Conservation (phyloP, 2,113 vertebrate genomes). For the Camelus bactrianus region DNA sequence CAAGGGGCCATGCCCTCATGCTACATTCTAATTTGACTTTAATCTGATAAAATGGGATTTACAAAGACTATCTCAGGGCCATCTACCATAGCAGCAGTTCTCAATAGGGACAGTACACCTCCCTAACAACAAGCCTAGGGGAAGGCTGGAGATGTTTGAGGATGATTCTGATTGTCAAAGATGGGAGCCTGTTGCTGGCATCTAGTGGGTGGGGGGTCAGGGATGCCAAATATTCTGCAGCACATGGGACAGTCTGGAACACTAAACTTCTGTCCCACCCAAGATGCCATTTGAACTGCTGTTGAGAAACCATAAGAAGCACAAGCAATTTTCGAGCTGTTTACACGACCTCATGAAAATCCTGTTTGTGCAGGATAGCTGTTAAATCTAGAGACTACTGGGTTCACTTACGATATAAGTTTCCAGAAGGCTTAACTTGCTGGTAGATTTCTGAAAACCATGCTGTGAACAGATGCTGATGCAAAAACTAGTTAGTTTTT, state of each 20-base stretch:
- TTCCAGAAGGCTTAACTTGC: slow-evolving; percentile 45
- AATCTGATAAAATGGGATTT: background rate
- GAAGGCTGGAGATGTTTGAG: background rate
- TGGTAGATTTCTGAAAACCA: background rate
- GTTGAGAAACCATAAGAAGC: slow-evolving; percentile 26
- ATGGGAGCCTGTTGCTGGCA: background rate
- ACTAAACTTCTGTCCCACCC: background rate
- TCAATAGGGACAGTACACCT: background rate
- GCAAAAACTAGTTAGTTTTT: slow-evolving; percentile 20
- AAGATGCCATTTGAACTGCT: background rate
- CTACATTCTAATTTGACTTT: background rate
- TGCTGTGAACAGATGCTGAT: background rate
- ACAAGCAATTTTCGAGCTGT: background rate
- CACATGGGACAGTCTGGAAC: background rate
- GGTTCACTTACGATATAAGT: background rate
- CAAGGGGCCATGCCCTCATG: background rate
- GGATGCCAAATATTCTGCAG: background rate
- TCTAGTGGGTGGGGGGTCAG: background rate
- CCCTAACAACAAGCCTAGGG: background rate
- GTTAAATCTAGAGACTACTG: slow-evolving; percentile 24
- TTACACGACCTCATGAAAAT: background rate
- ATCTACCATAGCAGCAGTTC: background rate
- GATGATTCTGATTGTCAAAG: background rate
- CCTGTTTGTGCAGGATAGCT: background rate
- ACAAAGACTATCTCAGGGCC: background rate